A percentile compares a stretch with the other conserved stretches of the same genome.
Conservation (phyloP, 1,140 invertebrate species). For the Eurosta solidaginis region DNA sequence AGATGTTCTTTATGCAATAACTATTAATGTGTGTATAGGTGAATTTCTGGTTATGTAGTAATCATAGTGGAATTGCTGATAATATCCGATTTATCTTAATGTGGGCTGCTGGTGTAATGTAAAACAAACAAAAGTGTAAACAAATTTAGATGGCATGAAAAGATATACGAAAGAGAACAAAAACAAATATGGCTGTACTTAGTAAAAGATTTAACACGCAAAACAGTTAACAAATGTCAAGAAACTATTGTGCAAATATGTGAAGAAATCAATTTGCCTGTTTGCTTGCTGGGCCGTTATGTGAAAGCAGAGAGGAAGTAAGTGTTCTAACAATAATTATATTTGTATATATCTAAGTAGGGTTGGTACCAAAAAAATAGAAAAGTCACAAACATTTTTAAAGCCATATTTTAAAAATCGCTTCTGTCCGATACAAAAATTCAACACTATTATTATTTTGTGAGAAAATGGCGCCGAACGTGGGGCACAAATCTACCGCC, state of each 20-base stretch:
- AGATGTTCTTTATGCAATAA: too few species aligned
- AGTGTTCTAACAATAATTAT: background rate
- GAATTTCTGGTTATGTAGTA: background rate
- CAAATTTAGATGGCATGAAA: background rate
- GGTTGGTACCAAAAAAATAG: too few species aligned
- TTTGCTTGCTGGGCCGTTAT: background rate
- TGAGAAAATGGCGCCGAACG: too few species aligned
- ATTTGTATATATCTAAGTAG: too few species aligned
- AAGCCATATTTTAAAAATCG: too few species aligned
- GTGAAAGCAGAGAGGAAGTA: background rate
- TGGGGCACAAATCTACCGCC: too few species aligned
- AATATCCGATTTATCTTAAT: conserved; percentile 23
- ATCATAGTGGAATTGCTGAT: conserved; percentile 24
- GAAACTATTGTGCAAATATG: conserved; percentile 15
- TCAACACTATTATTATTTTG: too few species aligned
- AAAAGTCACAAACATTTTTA: too few species aligned
- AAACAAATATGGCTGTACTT: too few species aligned
- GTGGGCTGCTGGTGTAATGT: conserved; percentile 1
- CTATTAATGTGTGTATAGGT: too few species aligned
- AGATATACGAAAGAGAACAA: background rate
- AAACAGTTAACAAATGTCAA: background rate
- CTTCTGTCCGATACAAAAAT: too few species aligned
- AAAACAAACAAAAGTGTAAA: background rate
- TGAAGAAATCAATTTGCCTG: conserved; percentile 19
- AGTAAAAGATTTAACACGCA: background rate